Conservation (phyloP, 2,888 invertebrate species). For the Saturnia japonica region DNA sequence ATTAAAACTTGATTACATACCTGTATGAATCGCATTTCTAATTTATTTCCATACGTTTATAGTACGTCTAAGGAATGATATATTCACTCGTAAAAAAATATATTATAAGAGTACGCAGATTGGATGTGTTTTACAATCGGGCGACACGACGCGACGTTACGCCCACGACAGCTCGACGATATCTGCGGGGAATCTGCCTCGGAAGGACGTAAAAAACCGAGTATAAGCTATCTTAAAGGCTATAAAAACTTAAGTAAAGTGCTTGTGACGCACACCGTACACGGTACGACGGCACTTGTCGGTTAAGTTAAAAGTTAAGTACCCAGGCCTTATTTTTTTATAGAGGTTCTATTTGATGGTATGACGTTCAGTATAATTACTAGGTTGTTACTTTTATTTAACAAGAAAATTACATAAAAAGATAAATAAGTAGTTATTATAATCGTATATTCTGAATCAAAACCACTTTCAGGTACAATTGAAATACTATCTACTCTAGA, state of each 20-base stretch:
- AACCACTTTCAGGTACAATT: neutral
- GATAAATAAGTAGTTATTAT: neutral
- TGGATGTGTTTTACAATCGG: neutral
- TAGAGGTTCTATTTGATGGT: neutral
- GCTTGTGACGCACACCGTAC: neutral
- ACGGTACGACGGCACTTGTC: neutral
- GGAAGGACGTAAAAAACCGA: neutral
- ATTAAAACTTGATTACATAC: neutral
- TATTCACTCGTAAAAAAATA: constrained; percentile 2
- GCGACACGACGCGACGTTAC: no score
- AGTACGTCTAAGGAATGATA: neutral
- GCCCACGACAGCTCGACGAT: neutral
- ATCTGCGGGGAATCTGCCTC: constrained; percentile 1
- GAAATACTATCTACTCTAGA: no score
- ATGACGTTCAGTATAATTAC: neutral
- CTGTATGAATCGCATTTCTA: neutral
- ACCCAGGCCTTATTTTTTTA: neutral
- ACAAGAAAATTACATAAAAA: neutral
- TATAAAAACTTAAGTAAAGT: neutral
- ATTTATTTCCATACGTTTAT: neutral
- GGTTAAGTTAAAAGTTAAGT: constrained; percentile 2
- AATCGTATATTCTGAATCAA: neutral
- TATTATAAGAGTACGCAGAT: neutral
- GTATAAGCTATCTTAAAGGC: neutral
- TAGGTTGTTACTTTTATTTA: neutral